These are phyloP conservation scores for Zoanthus solanderi DNA, from an alignment of 92 coral and sea anemone species.

Conservation along the genomic window DNA sequence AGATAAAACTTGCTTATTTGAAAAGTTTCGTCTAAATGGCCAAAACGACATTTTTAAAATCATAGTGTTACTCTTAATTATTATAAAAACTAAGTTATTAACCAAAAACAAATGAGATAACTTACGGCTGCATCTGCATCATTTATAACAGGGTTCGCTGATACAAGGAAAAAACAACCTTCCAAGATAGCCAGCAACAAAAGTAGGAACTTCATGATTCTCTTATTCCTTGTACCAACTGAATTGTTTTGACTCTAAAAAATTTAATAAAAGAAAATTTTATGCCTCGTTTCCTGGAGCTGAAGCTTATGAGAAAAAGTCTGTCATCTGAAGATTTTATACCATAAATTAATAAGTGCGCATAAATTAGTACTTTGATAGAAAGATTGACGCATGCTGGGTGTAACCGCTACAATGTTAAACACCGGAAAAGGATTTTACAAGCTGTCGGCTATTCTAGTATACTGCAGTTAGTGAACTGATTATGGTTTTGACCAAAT, in stretches of 20 bases:
- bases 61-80: background rate
- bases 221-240: background rate
- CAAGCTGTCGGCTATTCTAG: background rate
- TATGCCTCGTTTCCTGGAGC: background rate
- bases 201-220: background rate
- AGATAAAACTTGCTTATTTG: too few relatives aligned
- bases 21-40: too few relatives aligned
- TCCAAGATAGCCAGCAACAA: background rate
- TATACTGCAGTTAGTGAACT: background rate
- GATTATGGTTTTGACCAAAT: constrained; percentile 12
- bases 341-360: background rate
- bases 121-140: constrained; percentile 21
- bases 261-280: background rate
- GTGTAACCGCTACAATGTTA: background rate
- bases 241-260: background rate
- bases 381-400: constrained; percentile 35
- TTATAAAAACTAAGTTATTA: background rate
- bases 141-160: constrained; percentile 6
- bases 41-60: too few relatives aligned
- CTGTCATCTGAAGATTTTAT: background rate
- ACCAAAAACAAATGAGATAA: background rate
- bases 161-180: background rate
- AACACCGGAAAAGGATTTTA: background rate
- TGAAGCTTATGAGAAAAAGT: background rate
- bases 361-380: constrained; percentile 7